These are phyloP conservation scores for Urocitellus parryii DNA, from an alignment of 2,113 vertebrate species.

Conservation along the genomic window DNA sequence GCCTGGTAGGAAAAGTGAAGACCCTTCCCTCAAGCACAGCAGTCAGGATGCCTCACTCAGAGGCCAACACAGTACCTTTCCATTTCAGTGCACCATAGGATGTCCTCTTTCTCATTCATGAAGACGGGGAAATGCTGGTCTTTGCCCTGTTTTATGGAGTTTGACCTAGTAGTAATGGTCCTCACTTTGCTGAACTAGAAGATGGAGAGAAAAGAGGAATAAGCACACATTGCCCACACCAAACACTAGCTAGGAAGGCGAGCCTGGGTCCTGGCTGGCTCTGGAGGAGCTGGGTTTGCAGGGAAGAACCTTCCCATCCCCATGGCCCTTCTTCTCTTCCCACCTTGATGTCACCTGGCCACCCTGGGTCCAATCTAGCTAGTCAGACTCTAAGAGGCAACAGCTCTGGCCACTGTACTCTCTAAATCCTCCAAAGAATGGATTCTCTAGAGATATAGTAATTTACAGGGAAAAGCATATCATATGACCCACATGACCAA, in stretches of 20 bases:
- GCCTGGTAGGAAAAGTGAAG: not conserved
- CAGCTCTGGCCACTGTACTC: not conserved
- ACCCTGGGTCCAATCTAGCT: not conserved
- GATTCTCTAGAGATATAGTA: not conserved
- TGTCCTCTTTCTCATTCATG: slow-evolving; percentile 99
- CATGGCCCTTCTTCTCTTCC: not conserved
- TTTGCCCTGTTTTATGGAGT: slow-evolving; percentile 99
- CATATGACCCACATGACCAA: not conserved
- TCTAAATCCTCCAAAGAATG: not conserved
- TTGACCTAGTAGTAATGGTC: slow-evolving; percentile 99
- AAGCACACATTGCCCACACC: not conserved
- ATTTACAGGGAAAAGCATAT: not conserved
- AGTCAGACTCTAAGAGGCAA: not conserved
- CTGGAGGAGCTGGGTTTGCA: not conserved
- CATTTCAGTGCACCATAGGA: slow-evolving; percentile 99
- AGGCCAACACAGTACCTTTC: slow-evolving; percentile 90
- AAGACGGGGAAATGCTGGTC: slow-evolving; percentile 99
- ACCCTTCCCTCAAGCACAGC: not conserved
- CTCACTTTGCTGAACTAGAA: slow-evolving; percentile 98
- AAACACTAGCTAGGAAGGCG: no score
- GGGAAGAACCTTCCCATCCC: not conserved
- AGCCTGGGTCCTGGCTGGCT: not conserved
- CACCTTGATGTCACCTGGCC: not conserved
- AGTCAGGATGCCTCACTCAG: rapidly evolving
- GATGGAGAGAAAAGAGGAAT: slow-evolving; percentile 57